A percentile compares a stretch with the other conserved stretches of the same genome.
Evolutionary conservation across 2,113 vertebrate genomes (phyloP).

Genomic region (Crypturellus undulatus): DNA sequence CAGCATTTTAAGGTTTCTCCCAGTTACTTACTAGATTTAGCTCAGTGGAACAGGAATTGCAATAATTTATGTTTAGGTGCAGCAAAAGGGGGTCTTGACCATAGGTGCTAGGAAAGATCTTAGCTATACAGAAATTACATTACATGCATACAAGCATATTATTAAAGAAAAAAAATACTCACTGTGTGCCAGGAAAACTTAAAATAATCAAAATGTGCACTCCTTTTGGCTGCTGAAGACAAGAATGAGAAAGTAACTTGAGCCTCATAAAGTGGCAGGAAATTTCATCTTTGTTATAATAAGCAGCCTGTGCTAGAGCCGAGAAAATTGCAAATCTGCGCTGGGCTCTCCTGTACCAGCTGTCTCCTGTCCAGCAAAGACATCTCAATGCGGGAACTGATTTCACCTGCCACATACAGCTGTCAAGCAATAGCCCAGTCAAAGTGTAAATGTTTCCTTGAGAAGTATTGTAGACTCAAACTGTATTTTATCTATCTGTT

Average conservation of each 20-base stretch:
- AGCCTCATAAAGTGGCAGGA: neutral
- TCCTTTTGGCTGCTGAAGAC: neutral
- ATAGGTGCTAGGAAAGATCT: neutral
- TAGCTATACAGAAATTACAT: neutral
- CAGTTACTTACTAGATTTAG: neutral
- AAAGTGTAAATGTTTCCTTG: conserved; percentile 25
- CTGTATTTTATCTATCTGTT: conserved; percentile 26
- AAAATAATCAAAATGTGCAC: neutral
- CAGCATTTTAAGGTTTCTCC: neutral
- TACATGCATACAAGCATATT: neutral
- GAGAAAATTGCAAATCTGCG: neutral
- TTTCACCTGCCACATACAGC: neutral
- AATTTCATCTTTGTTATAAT: neutral
- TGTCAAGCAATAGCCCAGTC: conserved; percentile 12
- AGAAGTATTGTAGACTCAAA: conserved; percentile 13
- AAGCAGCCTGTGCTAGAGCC: neutral
- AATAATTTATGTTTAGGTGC: neutral
- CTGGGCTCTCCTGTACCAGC: neutral
- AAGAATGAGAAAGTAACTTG: neutral
- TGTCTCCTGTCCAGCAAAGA: neutral
- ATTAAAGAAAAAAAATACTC: neutral
- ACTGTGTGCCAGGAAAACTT: neutral
- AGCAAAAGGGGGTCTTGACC: neutral
- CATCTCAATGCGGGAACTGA: neutral
- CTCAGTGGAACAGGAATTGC: neutral